Base-by-base conservation (phyloP, 2,797 vertebrate species). In the Girardinus metallicus region DNA sequence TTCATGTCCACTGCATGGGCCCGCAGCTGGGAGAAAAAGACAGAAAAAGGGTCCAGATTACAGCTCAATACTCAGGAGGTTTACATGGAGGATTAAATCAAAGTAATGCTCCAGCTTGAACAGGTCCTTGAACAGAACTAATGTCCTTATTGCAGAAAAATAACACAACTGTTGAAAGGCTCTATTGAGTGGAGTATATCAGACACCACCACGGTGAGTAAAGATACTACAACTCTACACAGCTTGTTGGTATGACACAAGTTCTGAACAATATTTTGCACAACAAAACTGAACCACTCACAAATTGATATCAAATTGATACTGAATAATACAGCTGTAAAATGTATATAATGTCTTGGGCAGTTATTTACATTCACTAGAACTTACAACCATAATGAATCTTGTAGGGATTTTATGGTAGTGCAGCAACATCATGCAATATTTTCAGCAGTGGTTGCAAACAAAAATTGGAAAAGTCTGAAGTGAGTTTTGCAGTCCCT, bases 1-100 rank as follows among this genome's bases (percentile, higher is more conserved):
- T 99, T 99, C 97, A 98, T 98, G 90, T 99, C 98, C 86, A 99
- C 98, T 0, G 98, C 98, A 1, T 99, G 98, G 57, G 98, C 98
- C 66, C 97, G 94, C 73, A 99, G 96, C 98, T 99, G 95, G 43
- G 49, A 70, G 44, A 84, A 76, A 84, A 55, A 80, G 21, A 79
- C 41, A 85, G 10, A 7, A 29, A 73, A 44, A 39, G 74, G 1
- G 2, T 47, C 80, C 23, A 39, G 16, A 74, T 81, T 44, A 75
- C 10, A 53, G 41, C 21, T 21, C 5, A 39, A 71, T 13, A 44
- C 12, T 71, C 26, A 71, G 10, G 12, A 44, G 41, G 36, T 15
- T 75, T 43, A 57, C 29, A 16, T 6, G 16, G 18, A 64, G 4
- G 7, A 18, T 47, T 23, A 46, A 44, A 26, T 64, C 39, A 10